A percentile compares a stretch with the other conserved stretches of the same genome.
Evolutionary conservation across 2,113 vertebrate genomes (phyloP).

Genomic region (Forbesichthys papilliferus): DNA sequence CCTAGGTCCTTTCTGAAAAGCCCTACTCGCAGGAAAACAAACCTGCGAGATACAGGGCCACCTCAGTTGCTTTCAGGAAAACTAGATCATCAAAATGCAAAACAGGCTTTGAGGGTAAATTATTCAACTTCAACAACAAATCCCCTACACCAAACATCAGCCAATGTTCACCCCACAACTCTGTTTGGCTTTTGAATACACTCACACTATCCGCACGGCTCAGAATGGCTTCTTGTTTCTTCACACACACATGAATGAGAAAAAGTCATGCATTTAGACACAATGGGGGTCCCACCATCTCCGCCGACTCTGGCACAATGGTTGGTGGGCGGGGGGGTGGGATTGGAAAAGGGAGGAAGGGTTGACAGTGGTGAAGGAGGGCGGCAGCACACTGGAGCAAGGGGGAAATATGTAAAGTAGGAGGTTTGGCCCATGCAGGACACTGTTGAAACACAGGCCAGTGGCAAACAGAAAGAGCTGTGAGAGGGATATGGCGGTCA

Average conservation of each 20-base stretch:
- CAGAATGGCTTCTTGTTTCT: conserved; percentile 52
- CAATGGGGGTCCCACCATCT: conserved; percentile 68
- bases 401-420: conserved; percentile 25
- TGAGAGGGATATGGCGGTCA: conserved; percentile 68
- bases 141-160: conserved; percentile 71
- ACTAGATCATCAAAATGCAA: conserved; percentile 78
- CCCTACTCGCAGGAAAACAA: conserved; percentile 67
- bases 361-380: conserved; percentile 60
- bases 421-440: conserved; percentile 30
- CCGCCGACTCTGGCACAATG: conserved; percentile 63
- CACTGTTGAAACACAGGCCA: conserved; percentile 57
- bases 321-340: conserved; percentile 21
- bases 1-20: conserved; percentile 51
- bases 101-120: conserved; percentile 69
- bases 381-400: conserved; percentile 47
- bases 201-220: conserved; percentile 47
- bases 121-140: conserved; percentile 61
- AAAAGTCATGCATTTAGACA: conserved; percentile 64
- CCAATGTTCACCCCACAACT: conserved; percentile 60
- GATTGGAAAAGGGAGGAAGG: conserved; percentile 50
- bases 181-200: conserved; percentile 60
- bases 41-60: conserved; percentile 53
- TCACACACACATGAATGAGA: conserved; percentile 67
- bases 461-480: conserved; percentile 47
- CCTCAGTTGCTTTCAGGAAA: conserved; percentile 62